Evolutionary conservation across 2,888 invertebrate genomes (phyloP).

Genomic region (Nebria brevicollis): DNA sequence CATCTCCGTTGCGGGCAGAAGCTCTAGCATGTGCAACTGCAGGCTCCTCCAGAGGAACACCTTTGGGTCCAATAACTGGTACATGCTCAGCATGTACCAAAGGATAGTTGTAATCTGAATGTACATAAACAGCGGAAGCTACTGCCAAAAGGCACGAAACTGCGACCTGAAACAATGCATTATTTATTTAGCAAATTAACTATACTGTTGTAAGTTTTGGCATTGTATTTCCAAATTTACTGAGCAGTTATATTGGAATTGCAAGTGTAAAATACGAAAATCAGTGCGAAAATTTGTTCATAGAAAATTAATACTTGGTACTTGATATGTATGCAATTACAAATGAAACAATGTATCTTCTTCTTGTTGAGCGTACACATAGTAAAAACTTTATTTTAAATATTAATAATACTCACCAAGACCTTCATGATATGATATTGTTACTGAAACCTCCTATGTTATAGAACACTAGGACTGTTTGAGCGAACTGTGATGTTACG

Average conservation of each 20-base stretch:
- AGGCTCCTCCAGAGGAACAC: conserved; percentile 69
- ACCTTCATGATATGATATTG: conserved; percentile 51
- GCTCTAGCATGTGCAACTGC: conserved; percentile 61
- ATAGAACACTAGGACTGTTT: conserved; percentile 41
- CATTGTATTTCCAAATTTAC: too few species aligned
- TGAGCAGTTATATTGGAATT: too few species aligned
- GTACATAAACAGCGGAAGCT: conserved; percentile 37
- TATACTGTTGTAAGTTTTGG: too few species aligned
- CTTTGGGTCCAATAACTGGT: conserved; percentile 64
- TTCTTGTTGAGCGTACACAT: too few species aligned
- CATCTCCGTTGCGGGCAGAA: conserved; percentile 7
- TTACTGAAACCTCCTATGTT: conserved; percentile 36
- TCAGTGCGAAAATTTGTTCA: not conserved
- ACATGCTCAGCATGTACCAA: conserved; percentile 56
- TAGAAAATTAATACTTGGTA: not conserved
- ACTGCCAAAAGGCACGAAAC: conserved; percentile 47
- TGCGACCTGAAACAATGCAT: conserved; percentile 26
- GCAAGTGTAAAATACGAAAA: not conserved
- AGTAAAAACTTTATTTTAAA: not conserved
- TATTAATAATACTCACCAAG: conserved; percentile 51
- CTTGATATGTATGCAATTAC: not conserved
- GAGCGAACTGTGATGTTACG: conserved; percentile 46
- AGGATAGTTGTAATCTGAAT: conserved; percentile 6
- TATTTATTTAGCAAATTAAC: too few species aligned
- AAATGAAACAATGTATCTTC: too few species aligned